These are phyloP conservation scores for Actinia tenebrosa DNA, from an alignment of 64 coral and sea anemone species.

Conservation along the genomic window DNA sequence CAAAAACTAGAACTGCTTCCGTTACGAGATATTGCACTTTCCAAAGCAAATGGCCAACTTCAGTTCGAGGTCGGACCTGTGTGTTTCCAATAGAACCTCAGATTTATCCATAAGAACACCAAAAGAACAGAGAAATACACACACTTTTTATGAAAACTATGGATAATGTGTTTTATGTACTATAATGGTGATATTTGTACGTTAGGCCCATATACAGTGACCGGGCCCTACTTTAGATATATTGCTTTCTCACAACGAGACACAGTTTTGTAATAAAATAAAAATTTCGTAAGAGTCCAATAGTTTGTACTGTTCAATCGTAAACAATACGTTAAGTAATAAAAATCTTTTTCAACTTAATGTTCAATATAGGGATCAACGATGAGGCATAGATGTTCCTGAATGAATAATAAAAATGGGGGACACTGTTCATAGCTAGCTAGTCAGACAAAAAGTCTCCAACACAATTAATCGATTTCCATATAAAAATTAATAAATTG, in stretches of 20 bases:
- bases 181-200: background rate
- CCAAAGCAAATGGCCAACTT: constrained; percentile 28
- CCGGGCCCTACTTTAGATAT: background rate
- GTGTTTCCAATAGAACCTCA: constrained; percentile 40
- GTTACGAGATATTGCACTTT: constrained; percentile 41
- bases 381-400: background rate
- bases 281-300: background rate
- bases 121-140: background rate
- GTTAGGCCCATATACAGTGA: constrained; percentile 1
- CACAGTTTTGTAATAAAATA: constrained; percentile 11
- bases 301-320: constrained; percentile 27
- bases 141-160: background rate
- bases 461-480: background rate
- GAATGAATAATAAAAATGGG: background rate
- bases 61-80: constrained; percentile 47
- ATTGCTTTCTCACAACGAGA: background rate
- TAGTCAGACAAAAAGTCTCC: background rate
- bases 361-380: background rate
- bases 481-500: constrained; percentile 10
- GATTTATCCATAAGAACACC: background rate
- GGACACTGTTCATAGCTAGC: background rate
- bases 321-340: constrained; percentile 18
- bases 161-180: constrained; percentile 8
- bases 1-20: constrained; percentile 45
- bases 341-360: background rate